A percentile compares a stretch with the other conserved stretches of the same genome.
Conservation (phyloP, 2,113 vertebrate species). For the Morone chrysops region DNA sequence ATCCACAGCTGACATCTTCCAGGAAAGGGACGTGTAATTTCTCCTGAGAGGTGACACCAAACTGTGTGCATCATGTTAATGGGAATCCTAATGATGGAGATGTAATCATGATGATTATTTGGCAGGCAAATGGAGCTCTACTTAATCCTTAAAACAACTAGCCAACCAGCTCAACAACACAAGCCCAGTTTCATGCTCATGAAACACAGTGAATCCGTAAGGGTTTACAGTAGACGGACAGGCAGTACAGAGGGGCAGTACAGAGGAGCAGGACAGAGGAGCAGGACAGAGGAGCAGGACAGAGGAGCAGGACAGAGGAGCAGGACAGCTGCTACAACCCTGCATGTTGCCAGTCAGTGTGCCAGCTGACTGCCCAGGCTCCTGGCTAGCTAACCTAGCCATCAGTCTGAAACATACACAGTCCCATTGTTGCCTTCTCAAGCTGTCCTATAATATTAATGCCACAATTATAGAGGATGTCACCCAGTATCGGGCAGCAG, state of each 20-base stretch:
- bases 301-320: too few relatives aligned
- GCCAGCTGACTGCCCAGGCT: slow-evolving; percentile 76
- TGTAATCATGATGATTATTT: slow-evolving; percentile 2
- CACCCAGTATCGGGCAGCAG: slow-evolving; percentile 14
- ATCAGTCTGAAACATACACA: slow-evolving; percentile 72
- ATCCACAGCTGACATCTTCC: slow-evolving; percentile 9
- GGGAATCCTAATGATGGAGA: neutral
- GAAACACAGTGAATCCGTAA: neutral
- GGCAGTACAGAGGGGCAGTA: slow-evolving; percentile 26
- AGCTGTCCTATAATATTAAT: slow-evolving; percentile 54
- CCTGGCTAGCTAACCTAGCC: slow-evolving; percentile 78
- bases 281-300: slow-evolving; percentile 34
- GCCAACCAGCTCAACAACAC: slow-evolving; percentile 42
- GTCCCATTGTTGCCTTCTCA: slow-evolving; percentile 85
- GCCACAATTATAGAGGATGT: slow-evolving; percentile 35
- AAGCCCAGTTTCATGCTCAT: slow-evolving; percentile 32
- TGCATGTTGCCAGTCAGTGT: slow-evolving; percentile 65
- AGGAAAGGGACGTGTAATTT: slow-evolving; percentile 10
- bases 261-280: too few relatives aligned
- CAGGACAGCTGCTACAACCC: slow-evolving; percentile 33
- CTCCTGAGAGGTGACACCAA: neutral
- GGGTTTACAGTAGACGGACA: neutral
- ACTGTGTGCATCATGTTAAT: neutral
- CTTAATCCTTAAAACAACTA: slow-evolving; percentile 35
- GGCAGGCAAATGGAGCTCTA: neutral